Conservation (phyloP, 2,888 invertebrate genomes). For the Pomacea canaliculata region DNA sequence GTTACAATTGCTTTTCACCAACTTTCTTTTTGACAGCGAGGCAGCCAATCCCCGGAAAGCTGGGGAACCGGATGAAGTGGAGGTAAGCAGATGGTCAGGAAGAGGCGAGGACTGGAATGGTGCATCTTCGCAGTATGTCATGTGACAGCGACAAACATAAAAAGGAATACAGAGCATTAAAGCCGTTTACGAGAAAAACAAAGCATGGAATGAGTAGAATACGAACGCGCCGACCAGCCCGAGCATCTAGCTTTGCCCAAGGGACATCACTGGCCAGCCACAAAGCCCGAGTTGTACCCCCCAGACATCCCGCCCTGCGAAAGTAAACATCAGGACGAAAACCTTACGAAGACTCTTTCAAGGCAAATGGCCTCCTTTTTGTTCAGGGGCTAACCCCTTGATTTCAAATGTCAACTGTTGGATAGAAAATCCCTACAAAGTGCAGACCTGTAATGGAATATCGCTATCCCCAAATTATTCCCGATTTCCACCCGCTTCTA, state of each 20-base stretch:
- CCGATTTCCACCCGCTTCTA: constrained; percentile 31
- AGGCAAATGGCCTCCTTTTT: constrained; percentile 26
- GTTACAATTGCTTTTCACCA: no score
- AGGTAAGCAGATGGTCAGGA: neutral
- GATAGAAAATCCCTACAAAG: constrained; percentile 28
- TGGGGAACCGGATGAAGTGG: neutral
- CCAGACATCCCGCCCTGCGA: no score
- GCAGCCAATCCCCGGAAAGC: no score
- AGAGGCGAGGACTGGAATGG: neutral
- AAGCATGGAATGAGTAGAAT: constrained; percentile 22
- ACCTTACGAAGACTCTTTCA: neutral
- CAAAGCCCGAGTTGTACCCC: no score
- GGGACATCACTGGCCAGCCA: no score
- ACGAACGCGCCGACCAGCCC: constrained; percentile 10
- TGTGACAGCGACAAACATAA: constrained; percentile 8
- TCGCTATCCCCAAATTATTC: constrained; percentile 31
- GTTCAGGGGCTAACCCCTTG: constrained; percentile 19
- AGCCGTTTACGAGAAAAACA: constrained; percentile 21
- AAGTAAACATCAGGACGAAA: no score
- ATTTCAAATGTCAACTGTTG: constrained; percentile 29
- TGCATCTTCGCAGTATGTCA: neutral
- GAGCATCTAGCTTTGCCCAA: neutral
- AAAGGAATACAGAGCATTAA: constrained; percentile 14
- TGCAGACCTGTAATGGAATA: constrained; percentile 25
- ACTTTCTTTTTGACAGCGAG: no score